Evolutionary conservation across 2,888 invertebrate genomes (phyloP), one percentile per base, ranked within the genome.

Genomic region (Argyresthia albistria): DNA sequence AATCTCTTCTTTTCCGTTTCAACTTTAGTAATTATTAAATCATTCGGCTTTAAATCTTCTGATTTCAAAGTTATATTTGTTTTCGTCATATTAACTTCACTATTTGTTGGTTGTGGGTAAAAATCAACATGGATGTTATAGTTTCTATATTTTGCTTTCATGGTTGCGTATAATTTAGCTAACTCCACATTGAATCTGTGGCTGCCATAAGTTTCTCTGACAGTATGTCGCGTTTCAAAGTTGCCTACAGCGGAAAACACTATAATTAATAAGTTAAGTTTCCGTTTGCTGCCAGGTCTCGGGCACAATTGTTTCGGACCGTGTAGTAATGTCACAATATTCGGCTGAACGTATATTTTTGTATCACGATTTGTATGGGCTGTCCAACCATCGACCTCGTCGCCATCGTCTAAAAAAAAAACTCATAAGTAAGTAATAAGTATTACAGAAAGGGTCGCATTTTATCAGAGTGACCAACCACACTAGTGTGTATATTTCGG

Each of bases 241-340:
- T 95, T 92, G 0, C 75, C 71, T 0, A 94, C 91, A 0, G 93
- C 90, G 0, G 95, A 94, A 65, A 93, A 93, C 0, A 96, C 92
- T 16, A 95, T 89, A 56, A 96, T 91, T 7, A 95, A 77, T 16
- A 95, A 73, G 64, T 92, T 91, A 1, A 91, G 66, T 65, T 77
- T 76, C 51, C 76, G 70, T 51, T 69, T 73, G 16, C 63, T 63
- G 53, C 52, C 60, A 10, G 48, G 47, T 47, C 65, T 66, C n/a
- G 66, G 58, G 64, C 93, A 93, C 43, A 91, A 65, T 55, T 87
- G 70, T 42, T 75, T 80, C 0, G 93, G 93, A 56, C 88, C 89
- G 63, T 93, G 88, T 55, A 93, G 73, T 4, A 91, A 88, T 0
- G 94, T 93, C 9, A 91, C 86, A 62, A 91, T 92, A 54, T 91